Evolutionary conservation across 2,113 vertebrate species (phyloP).

Genomic region (Ophiodon elongatus): DNA sequence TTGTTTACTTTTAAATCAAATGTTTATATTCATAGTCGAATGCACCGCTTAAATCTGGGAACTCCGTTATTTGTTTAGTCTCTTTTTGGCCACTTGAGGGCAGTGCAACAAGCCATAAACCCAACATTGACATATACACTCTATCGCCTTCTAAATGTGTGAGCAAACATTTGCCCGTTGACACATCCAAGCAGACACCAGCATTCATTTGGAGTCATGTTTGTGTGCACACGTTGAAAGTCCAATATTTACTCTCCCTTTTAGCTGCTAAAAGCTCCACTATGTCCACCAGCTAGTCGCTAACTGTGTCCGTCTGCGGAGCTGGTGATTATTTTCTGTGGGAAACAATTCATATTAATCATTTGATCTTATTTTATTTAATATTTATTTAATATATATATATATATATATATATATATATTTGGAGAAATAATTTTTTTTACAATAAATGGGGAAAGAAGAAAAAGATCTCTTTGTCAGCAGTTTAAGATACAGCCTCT

Average conservation of each 20-base stretch:
- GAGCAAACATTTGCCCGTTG: neutral
- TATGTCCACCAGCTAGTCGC: neutral
- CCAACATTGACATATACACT: neutral
- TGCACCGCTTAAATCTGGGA: neutral
- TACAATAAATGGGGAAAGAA: neutral
- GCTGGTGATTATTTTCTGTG: neutral
- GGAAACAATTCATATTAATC: too few species aligned
- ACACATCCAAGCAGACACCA: neutral
- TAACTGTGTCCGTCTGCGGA: neutral
- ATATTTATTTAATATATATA: too few species aligned
- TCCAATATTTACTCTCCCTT: slow-evolving; percentile 1
- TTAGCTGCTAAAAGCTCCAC: neutral
- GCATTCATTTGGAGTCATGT: neutral
- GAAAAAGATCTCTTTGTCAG: neutral
- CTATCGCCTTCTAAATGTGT: neutral
- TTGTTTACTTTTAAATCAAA: too few species aligned
- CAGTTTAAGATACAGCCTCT: neutral
- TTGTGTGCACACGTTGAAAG: neutral
- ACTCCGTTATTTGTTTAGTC: neutral
- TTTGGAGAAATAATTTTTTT: neutral
- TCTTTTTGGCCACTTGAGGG: neutral
- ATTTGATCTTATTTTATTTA: neutral
- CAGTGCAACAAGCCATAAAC: neutral
- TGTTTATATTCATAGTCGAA: neutral
- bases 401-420: too few species aligned